Percentiles rank a stretch among this genome's conserved stretches.
Conservation (phyloP, 2,888 invertebrate species). For the Andrena chrysosceles region DNA sequence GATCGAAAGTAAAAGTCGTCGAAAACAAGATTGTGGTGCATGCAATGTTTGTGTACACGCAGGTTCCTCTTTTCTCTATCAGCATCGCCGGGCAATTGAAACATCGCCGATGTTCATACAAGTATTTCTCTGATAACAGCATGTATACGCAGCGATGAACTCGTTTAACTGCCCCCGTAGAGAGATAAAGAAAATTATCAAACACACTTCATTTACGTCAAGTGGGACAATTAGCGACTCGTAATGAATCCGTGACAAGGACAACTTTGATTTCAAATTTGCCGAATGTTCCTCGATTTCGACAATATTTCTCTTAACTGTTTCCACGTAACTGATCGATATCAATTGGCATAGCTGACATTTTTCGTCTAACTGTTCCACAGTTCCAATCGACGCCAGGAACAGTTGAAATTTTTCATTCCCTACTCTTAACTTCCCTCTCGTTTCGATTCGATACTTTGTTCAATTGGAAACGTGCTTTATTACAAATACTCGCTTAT, state of each 20-base stretch:
- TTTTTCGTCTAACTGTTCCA: background rate
- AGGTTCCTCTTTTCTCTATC: background rate
- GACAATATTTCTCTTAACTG: too few species aligned
- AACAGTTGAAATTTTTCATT: background rate
- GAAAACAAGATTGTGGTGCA: slow-evolving; percentile 6
- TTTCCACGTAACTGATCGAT: too few species aligned
- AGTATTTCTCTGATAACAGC: slow-evolving; percentile 21
- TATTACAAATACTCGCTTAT: slow-evolving; percentile 34
- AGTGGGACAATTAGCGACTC: slow-evolving; percentile 16
- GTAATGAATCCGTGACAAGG: slow-evolving; percentile 33
- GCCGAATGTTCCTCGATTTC: too few species aligned
- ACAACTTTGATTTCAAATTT: background rate
- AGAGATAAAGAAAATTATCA: slow-evolving; percentile 25
- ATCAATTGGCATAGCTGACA: background rate
- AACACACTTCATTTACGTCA: background rate
- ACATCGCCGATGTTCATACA: background rate
- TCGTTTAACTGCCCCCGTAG: background rate
- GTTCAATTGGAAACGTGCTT: background rate
- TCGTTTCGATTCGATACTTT: slow-evolving; percentile 7
- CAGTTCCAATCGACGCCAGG: background rate
- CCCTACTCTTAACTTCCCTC: background rate
- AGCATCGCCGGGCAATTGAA: background rate
- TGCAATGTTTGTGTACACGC: slow-evolving; percentile 16
- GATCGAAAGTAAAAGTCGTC: background rate
- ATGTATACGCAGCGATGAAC: slow-evolving; percentile 4